Evolutionary conservation across 2,797 vertebrate species (phyloP).

Genomic region (Microctenopoma lineatum): DNA sequence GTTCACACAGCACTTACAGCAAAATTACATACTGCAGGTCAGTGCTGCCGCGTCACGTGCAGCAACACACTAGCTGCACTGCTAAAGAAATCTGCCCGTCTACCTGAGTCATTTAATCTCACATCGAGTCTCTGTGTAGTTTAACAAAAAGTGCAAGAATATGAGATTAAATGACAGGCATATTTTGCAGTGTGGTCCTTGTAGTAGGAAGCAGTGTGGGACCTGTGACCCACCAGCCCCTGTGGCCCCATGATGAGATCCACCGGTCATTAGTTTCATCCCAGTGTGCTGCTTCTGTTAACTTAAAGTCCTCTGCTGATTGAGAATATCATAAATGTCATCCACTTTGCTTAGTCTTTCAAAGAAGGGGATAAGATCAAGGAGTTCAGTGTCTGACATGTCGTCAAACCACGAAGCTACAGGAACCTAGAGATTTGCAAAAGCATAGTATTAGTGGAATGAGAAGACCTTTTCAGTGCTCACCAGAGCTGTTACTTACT

Average conservation of each 20-base stretch:
- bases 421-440: conserved; percentile 84
- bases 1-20: conserved; percentile 65
- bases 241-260: conserved; percentile 71
- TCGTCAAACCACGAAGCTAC: conserved; percentile 98
- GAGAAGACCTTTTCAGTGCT: neutral
- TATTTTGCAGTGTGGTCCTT: conserved; percentile 77
- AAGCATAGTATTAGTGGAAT: neutral
- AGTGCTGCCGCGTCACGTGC: conserved; percentile 54
- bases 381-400: conserved; percentile 95
- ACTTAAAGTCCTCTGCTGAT: conserved; percentile 91
- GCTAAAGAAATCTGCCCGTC: conserved; percentile 36
- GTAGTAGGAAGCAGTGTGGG: conserved; percentile 72
- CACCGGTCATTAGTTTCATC: conserved; percentile 47
- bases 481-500: too few species aligned
- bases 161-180: conserved; percentile 30
- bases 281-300: conserved; percentile 74
- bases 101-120: conserved; percentile 37
- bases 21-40: conserved; percentile 47
- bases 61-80: conserved; percentile 64
- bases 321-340: conserved; percentile 91
- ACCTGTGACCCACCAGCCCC: conserved; percentile 76
- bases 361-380: conserved; percentile 96
- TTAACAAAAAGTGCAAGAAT: conserved; percentile 9
- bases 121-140: conserved; percentile 24
- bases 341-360: conserved; percentile 95